A percentile compares a stretch with the other conserved stretches of the same genome.
Evolutionary conservation across 2,888 invertebrate species (phyloP).

Genomic region (Desoria tigrina): DNA sequence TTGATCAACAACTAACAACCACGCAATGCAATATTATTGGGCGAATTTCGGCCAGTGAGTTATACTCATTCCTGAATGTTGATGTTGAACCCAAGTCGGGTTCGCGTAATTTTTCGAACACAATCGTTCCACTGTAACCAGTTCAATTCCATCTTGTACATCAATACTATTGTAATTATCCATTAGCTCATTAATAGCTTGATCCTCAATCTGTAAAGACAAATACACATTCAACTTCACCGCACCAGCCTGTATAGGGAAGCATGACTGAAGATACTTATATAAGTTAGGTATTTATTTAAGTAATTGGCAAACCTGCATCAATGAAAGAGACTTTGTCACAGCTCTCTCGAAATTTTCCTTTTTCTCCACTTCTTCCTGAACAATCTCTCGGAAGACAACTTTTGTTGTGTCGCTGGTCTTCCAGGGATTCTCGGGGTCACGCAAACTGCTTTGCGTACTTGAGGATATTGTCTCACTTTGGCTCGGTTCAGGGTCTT

Average conservation of each 20-base stretch:
- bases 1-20: too few species aligned
- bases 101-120: constrained; percentile 29
- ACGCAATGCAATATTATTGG: background rate
- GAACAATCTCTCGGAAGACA: constrained; percentile 65
- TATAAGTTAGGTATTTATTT: background rate
- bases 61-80: constrained; percentile 20
- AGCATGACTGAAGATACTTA: constrained; percentile 1
- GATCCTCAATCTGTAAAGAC: constrained; percentile 73
- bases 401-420: constrained; percentile 5
- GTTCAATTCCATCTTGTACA: constrained; percentile 64
- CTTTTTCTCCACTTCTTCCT: constrained; percentile 72
- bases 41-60: background rate
- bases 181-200: constrained; percentile 76
- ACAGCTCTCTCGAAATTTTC: constrained; percentile 71
- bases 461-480: constrained; percentile 15
- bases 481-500: background rate
- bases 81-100: constrained; percentile 42
- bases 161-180: constrained; percentile 72
- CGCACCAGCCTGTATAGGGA: too few species aligned
- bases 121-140: constrained; percentile 36
- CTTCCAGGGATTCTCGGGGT: constrained; percentile 47
- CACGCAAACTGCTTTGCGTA: constrained; percentile 16
- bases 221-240: too few species aligned
- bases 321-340: constrained; percentile 71
- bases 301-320: constrained; percentile 65